Conservation (phyloP, 2,797 vertebrate genomes). For the Myiotriccus ornatus region DNA sequence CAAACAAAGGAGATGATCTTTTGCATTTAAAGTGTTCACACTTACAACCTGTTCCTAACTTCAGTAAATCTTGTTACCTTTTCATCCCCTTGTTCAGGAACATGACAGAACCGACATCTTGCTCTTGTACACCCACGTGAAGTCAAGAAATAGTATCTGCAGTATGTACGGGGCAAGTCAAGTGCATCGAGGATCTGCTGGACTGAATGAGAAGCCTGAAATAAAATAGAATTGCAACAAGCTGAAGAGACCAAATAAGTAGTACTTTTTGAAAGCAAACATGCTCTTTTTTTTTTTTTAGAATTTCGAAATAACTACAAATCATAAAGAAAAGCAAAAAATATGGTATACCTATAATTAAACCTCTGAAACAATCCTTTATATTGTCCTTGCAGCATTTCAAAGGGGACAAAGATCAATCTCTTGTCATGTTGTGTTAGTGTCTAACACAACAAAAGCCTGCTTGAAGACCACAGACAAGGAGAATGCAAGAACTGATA, state of each 20-base stretch:
- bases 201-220: conserved; percentile 29
- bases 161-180: conserved; percentile 80
- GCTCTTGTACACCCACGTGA: conserved; percentile 76
- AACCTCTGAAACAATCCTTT: not conserved
- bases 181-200: conserved; percentile 59
- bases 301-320: not conserved
- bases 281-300: not conserved
- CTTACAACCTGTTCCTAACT: not conserved
- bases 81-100: conserved; percentile 84
- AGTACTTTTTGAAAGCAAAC: not conserved
- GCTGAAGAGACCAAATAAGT: not conserved
- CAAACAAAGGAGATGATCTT: not conserved
- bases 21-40: not conserved
- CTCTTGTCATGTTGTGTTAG: not conserved
- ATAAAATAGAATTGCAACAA: not conserved
- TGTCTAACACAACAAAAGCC: not conserved
- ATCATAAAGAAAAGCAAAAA: not conserved
- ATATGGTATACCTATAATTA: not conserved
- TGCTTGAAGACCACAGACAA: not conserved
- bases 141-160: conserved; percentile 86
- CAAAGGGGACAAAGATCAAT: not conserved
- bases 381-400: not conserved
- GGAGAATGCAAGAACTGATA: not conserved
- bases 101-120: conserved; percentile 82
- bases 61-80: conserved; percentile 77